Evolutionary conservation across 2,113 vertebrate species (phyloP), one percentile per base, ranked within the genome.

Genomic region (Chunga burmeisteri): DNA sequence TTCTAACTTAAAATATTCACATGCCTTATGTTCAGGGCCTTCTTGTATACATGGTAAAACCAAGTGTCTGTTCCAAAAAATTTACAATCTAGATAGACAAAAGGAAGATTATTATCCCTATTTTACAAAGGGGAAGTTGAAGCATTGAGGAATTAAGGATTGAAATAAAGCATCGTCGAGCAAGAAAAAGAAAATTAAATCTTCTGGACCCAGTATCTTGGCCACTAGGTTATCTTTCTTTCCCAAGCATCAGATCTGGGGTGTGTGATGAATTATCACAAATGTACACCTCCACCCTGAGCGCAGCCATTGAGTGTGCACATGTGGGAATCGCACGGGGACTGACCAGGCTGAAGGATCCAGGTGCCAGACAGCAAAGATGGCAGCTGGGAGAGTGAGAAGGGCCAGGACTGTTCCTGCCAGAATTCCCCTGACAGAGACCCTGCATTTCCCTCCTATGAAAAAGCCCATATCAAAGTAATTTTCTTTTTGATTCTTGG

Each of bases 231-330:
- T 30, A 61, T 25, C 32, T 19, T 46, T 50, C 46, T 68, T 67
- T 50, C 32, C 32, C 62, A 74, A 36, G 30, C 21, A 23, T 46
- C 49, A 86, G 20, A 52, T 19, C 23, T 56, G 32, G 15, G 25
- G 9, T 4, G 11, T 38, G 46, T 42, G 22, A 61, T 29, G 67
- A 36, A 27, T 42, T 32, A 22, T 7, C 32, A 27, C 29, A 59
- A 29, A 49, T 0, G 0, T 7, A 6, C 5, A 6, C 15, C 7
- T 38, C 49, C 49, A 14, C 2, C 23, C 32, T 0, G 3, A n/a
- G 38, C 1, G 1, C 30, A 27, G 47, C 10, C 7, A 49, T 17
- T 46, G 63, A 30, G 26, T 3, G 13, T 11, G 38, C 44, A 6
- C 3, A 17, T 30, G 21, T 32, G 46, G 38, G 40, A 61, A 25